Conservation (phyloP, 2,797 vertebrate species). For the Anomalospiza imberbis region DNA sequence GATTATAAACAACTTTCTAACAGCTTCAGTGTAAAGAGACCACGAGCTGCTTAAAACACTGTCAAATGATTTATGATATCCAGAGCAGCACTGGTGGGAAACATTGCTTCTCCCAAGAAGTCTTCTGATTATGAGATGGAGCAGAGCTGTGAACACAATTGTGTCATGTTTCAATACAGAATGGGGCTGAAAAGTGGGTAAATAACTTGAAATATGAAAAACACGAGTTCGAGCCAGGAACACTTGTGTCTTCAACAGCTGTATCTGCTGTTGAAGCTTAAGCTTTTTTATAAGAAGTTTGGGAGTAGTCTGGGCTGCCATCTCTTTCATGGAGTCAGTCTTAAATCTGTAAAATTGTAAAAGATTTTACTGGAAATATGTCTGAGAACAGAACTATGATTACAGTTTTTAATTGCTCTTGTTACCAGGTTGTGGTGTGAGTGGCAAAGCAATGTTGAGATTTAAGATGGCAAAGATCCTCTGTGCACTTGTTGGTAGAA, state of each 20-base stretch:
- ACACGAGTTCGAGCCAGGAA: neutral
- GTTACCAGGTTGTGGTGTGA: neutral
- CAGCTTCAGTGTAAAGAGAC: neutral
- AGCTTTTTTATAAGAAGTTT: neutral
- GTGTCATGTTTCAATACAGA: neutral
- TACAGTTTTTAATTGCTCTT: neutral
- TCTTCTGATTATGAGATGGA: neutral
- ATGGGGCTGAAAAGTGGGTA: neutral
- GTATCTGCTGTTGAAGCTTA: neutral
- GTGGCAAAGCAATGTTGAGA: neutral
- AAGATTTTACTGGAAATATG: neutral
- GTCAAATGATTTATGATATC: neutral
- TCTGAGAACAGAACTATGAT: neutral
- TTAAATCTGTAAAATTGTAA: neutral
- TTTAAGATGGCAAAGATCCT: neutral
- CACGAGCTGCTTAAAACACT: neutral
- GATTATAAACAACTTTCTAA: neutral
- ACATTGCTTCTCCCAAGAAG: accelerated
- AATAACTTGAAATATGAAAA: neutral
- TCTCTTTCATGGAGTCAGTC: neutral
- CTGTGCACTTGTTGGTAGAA: neutral
- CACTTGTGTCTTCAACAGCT: neutral
- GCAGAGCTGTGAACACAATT: neutral
- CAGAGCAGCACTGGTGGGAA: neutral
- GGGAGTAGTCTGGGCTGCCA: neutral